Percentiles rank a stretch among this genome's conserved stretches.
These are phyloP conservation scores for Pseudoips prasinana DNA, from an alignment of 2,888 invertebrate species.

Conservation along the genomic window DNA sequence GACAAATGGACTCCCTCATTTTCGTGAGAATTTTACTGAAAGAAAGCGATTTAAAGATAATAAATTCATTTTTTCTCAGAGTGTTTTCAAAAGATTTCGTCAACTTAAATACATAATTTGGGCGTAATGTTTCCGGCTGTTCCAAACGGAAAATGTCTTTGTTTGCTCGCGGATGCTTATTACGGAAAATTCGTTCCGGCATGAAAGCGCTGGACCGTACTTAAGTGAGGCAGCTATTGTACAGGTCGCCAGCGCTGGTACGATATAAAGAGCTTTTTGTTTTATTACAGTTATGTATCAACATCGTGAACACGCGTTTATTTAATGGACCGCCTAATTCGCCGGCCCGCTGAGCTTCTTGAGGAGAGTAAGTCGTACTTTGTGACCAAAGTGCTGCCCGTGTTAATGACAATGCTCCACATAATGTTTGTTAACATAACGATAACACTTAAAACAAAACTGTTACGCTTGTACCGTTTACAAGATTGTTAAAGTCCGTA, in stretches of 20 bases:
- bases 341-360: constrained; percentile 36
- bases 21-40: neutral
- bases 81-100: constrained; percentile 43
- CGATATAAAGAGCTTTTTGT: constrained; percentile 66
- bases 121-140: constrained; percentile 61
- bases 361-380: too few species aligned
- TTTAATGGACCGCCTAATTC: constrained; percentile 58
- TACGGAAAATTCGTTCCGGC: constrained; percentile 66
- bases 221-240: constrained; percentile 68
- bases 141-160: constrained; percentile 67
- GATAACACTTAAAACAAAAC: too few species aligned
- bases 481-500: too few species aligned
- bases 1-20: neutral
- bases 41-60: constrained; percentile 1
- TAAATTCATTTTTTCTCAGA: constrained; percentile 19
- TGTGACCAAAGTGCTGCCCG: too few species aligned
- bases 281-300: constrained; percentile 67
- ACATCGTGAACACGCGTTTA: constrained; percentile 62
- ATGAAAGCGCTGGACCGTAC: constrained; percentile 68
- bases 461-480: too few species aligned
- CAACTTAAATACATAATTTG: constrained; percentile 58
- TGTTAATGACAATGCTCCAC: too few species aligned
- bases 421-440: too few species aligned
- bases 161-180: constrained; percentile 71
- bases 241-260: constrained; percentile 48